Base-by-base conservation (phyloP, 2,797 vertebrate genomes). In the Oophaga sylvatica region DNA sequence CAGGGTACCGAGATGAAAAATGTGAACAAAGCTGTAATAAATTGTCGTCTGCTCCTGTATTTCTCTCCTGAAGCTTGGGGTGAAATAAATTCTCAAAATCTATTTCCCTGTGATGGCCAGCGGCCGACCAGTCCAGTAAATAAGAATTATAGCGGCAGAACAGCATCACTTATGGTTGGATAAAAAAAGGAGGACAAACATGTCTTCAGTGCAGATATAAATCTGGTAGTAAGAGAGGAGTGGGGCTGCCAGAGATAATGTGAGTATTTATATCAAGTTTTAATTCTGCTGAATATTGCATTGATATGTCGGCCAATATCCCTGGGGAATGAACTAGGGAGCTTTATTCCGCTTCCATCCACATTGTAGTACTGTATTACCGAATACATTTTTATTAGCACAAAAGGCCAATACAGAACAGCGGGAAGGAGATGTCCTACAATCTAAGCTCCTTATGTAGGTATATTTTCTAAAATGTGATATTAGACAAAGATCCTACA, bases 61-160 rank as follows among this genome's bases (percentile, higher is more conserved):
- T 80, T 87, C 88, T 87, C 84, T 89, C 80, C 80, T 73, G 75
- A 86, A 89, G 84, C 84, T 83, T 80, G 80, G 84, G 75, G 84
- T 92, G 92, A 91, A 92, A 95, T 95, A 94, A 95, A 95, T 95
- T 94, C 93, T 94, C 92, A 90, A 93, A 94, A 94, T 94, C 94
- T 95, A 92, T 95, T 94, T 94, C 90, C 92, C 90, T 92, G 91
- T 92, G 84, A 81, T 92, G 92, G 93, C 95, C 92, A 94, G 94
- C 92, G 93, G 93, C 92, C 92, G 92, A 86, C 91, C 91, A 93
- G 92, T 93, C 29, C 29, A 93, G 91, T 92, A 94, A 95, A 92
- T 92, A 94, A 94, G 94, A 95, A 89, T 95, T 94, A 95, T 93
- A 91, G 92, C 70, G 22, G 91, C 90, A 88, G 94, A 94, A 95